Base-by-base conservation (phyloP, 2,888 invertebrate genomes). In the Anagyrus pseudococci region DNA sequence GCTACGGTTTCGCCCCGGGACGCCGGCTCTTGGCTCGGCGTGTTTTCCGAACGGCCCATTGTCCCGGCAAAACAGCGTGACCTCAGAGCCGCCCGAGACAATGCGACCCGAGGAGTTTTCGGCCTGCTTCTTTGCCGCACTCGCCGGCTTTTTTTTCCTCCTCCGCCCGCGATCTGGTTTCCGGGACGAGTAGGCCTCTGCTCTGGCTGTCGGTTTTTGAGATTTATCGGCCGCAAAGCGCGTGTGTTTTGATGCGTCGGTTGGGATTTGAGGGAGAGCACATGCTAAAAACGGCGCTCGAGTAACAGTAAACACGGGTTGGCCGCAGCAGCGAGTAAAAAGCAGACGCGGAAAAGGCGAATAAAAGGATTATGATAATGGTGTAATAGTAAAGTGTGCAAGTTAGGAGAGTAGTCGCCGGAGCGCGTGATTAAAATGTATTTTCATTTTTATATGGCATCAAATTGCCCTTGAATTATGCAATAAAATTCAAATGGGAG, bases 21-120 rank as follows among this genome's bases (percentile, higher is more conserved):
- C 58, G 60, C 52, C 19, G 41, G 46, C 3, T 15, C 19, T n/a
- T 8, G 7, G 29, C 44, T 52, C 19, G 26, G 64, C 53, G 66
- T 67, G 68, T 70, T 71, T 70, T 69, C 63, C 62, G 58, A 54
- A 57, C 56, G 52, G 48, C 33, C 59, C 61, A 66, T 71, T 70
- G 64, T 68, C 29, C 29, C 7, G 49, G 10, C 22, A 66, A 68
- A 68, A 52, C 43, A 49, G 62, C 58, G 62, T 70, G 67, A 69
- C 69, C 67, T 48, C 68, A 69, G 44, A 19, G 54, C 43, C 33
- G 60, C 53, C 54, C 20, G 40, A 54, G 54, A 62, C 56, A 55
- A 15, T 52, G 8, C 29, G 6, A 7, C 29, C 4, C 4, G 29
- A 13, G 10, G 10, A 13, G 2, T 8, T 37, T 8, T 37, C 15